A percentile compares a stretch with the other conserved stretches of the same genome.
Evolutionary conservation across 2,113 vertebrate genomes (phyloP).

Genomic region (Salminus brasiliensis): DNA sequence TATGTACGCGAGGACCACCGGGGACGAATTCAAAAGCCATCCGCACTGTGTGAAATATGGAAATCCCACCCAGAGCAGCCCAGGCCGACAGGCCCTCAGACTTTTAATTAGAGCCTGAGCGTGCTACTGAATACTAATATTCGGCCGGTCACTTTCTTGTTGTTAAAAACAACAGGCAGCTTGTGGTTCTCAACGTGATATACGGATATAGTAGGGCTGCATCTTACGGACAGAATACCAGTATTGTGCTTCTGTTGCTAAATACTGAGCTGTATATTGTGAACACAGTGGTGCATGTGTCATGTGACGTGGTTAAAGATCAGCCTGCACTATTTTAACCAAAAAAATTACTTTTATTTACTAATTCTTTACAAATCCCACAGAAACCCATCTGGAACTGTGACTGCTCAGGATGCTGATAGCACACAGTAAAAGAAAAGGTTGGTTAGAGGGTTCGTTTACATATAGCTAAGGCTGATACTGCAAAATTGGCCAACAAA

Average conservation of each 20-base stretch:
- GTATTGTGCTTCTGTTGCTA: background rate
- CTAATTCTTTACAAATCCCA: too few species aligned
- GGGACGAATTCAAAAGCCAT: constrained; percentile 44
- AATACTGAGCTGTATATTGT: background rate
- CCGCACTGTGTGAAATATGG: constrained; percentile 48
- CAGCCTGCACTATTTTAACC: too few species aligned
- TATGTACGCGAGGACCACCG: constrained; percentile 27
- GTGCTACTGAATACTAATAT: constrained; percentile 30
- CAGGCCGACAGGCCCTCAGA: constrained; percentile 17
- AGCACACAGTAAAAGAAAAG: too few species aligned
- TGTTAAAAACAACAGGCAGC: background rate
- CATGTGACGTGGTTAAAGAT: too few species aligned
- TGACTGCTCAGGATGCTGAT: too few species aligned
- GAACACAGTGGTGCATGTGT: too few species aligned
- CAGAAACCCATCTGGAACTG: too few species aligned
- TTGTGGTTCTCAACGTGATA: background rate
- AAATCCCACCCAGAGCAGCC: constrained; percentile 31
- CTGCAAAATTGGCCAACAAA: too few species aligned
- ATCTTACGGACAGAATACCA: background rate
- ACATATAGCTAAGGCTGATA: too few species aligned
- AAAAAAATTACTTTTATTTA: too few species aligned
- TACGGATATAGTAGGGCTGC: background rate
- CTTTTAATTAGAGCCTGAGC: constrained; percentile 46
- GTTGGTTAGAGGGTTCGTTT: too few species aligned
- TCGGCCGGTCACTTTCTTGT: background rate